These are phyloP conservation scores for Heliconius ethilla DNA, from an alignment of 2,888 invertebrate genomes.

Conservation along the genomic window DNA sequence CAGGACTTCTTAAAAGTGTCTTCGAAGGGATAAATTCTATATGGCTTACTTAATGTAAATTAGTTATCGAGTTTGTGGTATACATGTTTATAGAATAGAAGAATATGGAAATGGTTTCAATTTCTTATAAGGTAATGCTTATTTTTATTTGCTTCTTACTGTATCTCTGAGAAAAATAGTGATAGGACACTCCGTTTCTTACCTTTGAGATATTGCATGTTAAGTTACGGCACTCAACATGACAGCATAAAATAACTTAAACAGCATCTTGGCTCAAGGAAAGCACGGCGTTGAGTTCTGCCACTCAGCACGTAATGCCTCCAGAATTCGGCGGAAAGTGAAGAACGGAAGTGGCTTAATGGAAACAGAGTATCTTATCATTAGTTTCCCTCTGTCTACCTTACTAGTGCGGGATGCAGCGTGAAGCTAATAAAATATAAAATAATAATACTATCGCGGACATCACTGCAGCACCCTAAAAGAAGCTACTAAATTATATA, in stretches of 20 bases:
- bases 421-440: background rate
- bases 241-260: no score
- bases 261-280: no score
- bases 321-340: no score
- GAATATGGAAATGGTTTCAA: background rate
- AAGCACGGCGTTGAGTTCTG: no score
- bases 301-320: no score
- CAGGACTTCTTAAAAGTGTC: conserved; percentile 21
- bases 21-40: conserved; percentile 15
- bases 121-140: background rate
- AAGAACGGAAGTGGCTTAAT: no score
- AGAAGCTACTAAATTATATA: conserved; percentile 33
- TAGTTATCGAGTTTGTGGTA: background rate
- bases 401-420: background rate
- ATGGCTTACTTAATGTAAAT: conserved; percentile 3
- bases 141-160: background rate
- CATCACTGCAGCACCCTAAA: conserved; percentile 7
- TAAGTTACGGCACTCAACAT: background rate
- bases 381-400: no score
- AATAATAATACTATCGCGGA: background rate
- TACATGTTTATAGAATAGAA: background rate
- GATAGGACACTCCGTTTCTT: background rate
- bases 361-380: no score
- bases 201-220: background rate
- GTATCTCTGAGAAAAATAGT: background rate